Conservation (phyloP, 2,797 vertebrate genomes). For the Salarias fasciatus region DNA sequence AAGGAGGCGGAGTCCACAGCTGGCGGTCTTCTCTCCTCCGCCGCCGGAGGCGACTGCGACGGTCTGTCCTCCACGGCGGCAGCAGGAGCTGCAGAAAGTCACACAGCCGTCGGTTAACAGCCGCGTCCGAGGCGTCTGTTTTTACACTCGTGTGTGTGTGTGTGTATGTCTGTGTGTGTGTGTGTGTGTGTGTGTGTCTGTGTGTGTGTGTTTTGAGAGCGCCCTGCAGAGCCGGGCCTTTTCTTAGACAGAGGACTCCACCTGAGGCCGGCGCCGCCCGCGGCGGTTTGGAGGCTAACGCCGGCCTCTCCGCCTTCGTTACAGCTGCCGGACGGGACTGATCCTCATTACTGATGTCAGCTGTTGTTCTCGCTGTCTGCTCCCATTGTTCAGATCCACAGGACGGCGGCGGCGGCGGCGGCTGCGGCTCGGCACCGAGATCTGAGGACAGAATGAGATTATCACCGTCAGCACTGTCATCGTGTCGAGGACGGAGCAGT, state of each 20-base stretch:
- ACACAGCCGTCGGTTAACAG: no score
- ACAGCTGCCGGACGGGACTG: constrained; percentile 65
- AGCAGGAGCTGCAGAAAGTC: not conserved
- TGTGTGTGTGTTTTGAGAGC: constrained; percentile 9
- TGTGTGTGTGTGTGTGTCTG: not conserved
- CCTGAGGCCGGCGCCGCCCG: constrained; percentile 57
- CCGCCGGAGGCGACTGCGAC: no score
- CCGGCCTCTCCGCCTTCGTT: constrained; percentile 76
- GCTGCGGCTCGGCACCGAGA: constrained; percentile 19
- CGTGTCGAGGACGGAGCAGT: no score
- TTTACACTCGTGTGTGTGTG: no score
- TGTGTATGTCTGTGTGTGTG: not conserved
- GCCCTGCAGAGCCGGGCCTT: no score
- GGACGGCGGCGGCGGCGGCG: constrained; percentile 29
- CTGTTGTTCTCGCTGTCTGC: constrained; percentile 58
- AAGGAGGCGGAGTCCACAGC: constrained; percentile 28
- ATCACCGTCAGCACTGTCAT: not conserved
- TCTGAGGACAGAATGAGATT: constrained; percentile 46
- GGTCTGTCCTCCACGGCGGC: constrained; percentile 27
- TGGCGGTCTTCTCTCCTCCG: constrained; percentile 71
- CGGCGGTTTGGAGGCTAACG: constrained; percentile 73
- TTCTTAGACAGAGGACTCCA: constrained; percentile 67
- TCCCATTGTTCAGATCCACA: constrained; percentile 59
- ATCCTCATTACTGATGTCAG: constrained; percentile 57
- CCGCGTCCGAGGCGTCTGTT: no score